phyloP scores from a whole-genome alignment of 2,797 vertebrate species.

The Anableps anableps region DNA sequence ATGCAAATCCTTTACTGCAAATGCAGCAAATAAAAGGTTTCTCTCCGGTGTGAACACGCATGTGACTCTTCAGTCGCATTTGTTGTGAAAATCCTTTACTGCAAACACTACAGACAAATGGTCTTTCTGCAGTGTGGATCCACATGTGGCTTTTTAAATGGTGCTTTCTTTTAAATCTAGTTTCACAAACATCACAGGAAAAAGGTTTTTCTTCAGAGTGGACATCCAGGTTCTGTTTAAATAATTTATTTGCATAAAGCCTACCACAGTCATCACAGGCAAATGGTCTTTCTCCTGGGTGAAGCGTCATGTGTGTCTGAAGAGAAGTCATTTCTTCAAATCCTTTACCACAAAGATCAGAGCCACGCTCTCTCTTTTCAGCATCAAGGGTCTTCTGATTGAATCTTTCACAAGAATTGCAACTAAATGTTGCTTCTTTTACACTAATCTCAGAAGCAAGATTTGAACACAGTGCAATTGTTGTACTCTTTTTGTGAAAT shows the following conservation, averaged over 20 bases:
- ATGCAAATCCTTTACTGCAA: background rate
- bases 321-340: background rate
- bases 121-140: background rate
- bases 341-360: background rate
- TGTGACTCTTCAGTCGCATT: conserved; percentile 1
- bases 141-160: background rate
- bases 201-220: background rate
- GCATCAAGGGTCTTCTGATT: background rate
- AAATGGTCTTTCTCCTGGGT: background rate
- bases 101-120: background rate
- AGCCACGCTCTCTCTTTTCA: background rate
- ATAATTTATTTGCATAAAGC: background rate
- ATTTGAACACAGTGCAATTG: background rate
- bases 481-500: background rate
- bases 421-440: background rate
- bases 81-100: background rate
- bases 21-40: background rate
- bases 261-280: background rate
- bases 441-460: background rate
- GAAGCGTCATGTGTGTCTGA: background rate
- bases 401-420: background rate
- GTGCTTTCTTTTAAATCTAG: conserved; percentile 1
- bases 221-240: background rate
- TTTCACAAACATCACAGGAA: background rate
- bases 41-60: background rate